Evolutionary conservation across 2,888 invertebrate species (phyloP).

Genomic region (Hedychridium roseum): DNA sequence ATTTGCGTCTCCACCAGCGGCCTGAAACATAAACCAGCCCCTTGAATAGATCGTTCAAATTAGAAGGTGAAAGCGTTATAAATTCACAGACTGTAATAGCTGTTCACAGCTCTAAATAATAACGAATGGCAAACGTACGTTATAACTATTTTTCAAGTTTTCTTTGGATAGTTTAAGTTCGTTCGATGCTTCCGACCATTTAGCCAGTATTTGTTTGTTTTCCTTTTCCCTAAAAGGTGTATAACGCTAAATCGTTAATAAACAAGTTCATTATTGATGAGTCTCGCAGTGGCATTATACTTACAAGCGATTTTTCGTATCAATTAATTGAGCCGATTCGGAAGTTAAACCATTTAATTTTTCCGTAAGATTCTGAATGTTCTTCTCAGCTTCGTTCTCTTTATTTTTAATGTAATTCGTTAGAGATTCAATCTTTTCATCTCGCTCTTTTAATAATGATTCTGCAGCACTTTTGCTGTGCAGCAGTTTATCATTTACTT

Average conservation of each 20-base stretch:
- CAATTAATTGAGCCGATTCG: conserved; percentile 42
- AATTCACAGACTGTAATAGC: not conserved
- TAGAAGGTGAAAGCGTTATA: not conserved
- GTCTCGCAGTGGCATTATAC: no score
- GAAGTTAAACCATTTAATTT: conserved; percentile 44
- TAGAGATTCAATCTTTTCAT: conserved; percentile 44
- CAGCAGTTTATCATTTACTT: conserved; percentile 42
- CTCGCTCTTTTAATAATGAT: conserved; percentile 63
- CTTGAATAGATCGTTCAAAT: not conserved
- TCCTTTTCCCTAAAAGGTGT: conserved; percentile 49
- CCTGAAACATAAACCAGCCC: conserved; percentile 34
- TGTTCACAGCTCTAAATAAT: not conserved
- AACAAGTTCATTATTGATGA: no score
- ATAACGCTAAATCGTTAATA: no score
- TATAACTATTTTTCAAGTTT: conserved; percentile 52
- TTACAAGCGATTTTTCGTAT: conserved; percentile 45
- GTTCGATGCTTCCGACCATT: conserved; percentile 42
- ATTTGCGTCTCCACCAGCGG: conserved; percentile 36
- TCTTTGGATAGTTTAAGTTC: conserved; percentile 48
- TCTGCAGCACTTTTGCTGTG: conserved; percentile 65
- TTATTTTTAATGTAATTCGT: conserved; percentile 39
- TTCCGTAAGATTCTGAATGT: conserved; percentile 41
- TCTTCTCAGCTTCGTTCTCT: conserved; percentile 46
- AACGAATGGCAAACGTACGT: conserved; percentile 31
- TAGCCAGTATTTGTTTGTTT: conserved; percentile 46